Evolutionary conservation across 2,888 invertebrate genomes (phyloP).

Genomic region (Deilephila elpenor): DNA sequence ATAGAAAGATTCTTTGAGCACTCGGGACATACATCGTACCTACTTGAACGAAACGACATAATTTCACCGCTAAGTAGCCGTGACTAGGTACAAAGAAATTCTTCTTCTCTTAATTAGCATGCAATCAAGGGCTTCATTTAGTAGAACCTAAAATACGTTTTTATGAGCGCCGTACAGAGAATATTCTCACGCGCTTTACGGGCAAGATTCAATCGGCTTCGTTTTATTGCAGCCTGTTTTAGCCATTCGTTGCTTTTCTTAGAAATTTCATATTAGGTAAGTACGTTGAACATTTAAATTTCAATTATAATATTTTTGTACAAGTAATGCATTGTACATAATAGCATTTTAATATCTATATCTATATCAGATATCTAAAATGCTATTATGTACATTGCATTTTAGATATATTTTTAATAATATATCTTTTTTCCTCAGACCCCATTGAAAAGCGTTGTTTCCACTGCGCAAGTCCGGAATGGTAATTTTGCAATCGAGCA

Average conservation of each 20-base stretch:
- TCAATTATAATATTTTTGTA: background rate
- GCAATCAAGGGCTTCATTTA: slow-evolving; percentile 76
- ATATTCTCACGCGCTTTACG: slow-evolving; percentile 74
- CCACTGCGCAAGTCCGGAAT: background rate
- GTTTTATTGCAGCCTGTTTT: slow-evolving; percentile 50
- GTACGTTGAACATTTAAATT: background rate
- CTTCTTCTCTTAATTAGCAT: slow-evolving; percentile 75
- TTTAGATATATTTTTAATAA: background rate
- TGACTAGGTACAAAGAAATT: slow-evolving; percentile 60
- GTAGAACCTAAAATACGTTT: slow-evolving; percentile 64
- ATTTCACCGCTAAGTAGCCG: slow-evolving; percentile 41
- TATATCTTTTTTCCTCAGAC: background rate
- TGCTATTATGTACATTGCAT: no score
- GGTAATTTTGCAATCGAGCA: background rate
- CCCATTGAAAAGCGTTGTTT: background rate
- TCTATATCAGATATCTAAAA: no score
- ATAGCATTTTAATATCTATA: no score
- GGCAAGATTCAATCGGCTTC: slow-evolving; percentile 56
- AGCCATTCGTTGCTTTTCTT: slow-evolving; percentile 51
- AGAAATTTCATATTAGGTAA: slow-evolving; percentile 36
- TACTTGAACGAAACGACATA: slow-evolving; percentile 53
- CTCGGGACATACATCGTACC: slow-evolving; percentile 28
- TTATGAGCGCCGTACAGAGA: slow-evolving; percentile 61
- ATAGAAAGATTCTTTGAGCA: slow-evolving; percentile 42
- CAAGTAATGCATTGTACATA: background rate